Evolutionary conservation across 2,113 vertebrate species (phyloP).

Genomic region (Aix galericulata): DNA sequence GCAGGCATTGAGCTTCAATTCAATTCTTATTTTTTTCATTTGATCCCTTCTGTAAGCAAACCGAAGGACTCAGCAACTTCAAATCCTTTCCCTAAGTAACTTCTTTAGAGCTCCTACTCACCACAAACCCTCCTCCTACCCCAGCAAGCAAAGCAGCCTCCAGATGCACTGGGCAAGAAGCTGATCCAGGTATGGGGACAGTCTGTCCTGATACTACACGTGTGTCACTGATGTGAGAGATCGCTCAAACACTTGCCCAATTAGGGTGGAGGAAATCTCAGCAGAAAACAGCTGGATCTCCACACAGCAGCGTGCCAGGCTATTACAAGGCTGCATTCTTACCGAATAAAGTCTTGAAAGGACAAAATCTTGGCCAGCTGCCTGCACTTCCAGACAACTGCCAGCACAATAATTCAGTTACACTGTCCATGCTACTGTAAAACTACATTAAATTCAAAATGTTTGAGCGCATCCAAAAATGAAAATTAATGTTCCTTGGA

Average conservation of each 20-base stretch:
- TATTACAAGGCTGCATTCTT: not conserved
- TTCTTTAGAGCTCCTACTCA: not conserved
- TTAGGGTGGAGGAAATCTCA: not conserved
- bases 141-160: not conserved
- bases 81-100: not conserved
- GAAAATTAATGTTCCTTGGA: constrained; percentile 36
- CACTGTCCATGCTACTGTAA: constrained; percentile 16
- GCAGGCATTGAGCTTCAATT: not conserved
- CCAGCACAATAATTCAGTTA: constrained; percentile 38
- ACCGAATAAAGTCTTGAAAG: constrained; percentile 6
- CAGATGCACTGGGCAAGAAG: not conserved
- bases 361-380: constrained; percentile 6
- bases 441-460: constrained; percentile 41
- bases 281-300: not conserved
- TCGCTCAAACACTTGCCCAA: not conserved
- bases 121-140: not conserved
- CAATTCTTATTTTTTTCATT: not conserved
- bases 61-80: not conserved
- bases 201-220: not conserved
- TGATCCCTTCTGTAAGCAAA: not conserved
- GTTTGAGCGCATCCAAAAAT: constrained; percentile 39
- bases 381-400: not conserved
- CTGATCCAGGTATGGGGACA: not conserved
- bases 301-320: not conserved
- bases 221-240: not conserved